Conservation (phyloP, 2,888 invertebrate genomes). For the Elmis aenea region DNA sequence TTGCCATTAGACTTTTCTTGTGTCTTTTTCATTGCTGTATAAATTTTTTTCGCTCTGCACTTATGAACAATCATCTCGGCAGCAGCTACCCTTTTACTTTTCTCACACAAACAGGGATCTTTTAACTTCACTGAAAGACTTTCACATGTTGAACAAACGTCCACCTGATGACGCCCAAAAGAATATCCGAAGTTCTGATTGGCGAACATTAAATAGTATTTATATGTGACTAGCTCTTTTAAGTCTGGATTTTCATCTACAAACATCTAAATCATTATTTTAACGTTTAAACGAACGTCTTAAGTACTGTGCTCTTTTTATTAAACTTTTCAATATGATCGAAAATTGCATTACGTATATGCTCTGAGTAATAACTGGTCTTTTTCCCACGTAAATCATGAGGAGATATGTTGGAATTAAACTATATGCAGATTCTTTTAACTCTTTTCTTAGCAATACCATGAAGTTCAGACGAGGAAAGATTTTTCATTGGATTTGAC, state of each 20-base stretch:
- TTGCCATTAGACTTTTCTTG: constrained; percentile 11
- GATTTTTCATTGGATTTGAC: no score
- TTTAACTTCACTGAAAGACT: constrained; percentile 15
- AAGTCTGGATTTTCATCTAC: constrained; percentile 22
- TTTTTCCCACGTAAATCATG: no score
- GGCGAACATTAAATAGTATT: constrained; percentile 25
- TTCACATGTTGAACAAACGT: constrained; percentile 20
- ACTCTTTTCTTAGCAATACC: no score
- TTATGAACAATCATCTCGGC: constrained; percentile 23
- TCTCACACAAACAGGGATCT: constrained; percentile 14
- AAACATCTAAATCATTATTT: constrained; percentile 27
- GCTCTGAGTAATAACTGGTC: no score
- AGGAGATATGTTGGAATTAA: no score
- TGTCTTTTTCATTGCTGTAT: constrained; percentile 16
- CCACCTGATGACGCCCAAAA: constrained; percentile 25
- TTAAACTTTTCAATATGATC: no score
- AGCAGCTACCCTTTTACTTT: constrained; percentile 19
- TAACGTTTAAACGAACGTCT: constrained; percentile 25
- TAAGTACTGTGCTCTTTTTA: constrained; percentile 22
- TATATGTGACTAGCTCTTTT: constrained; percentile 22
- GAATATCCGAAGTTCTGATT: constrained; percentile 24
- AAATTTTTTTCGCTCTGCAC: constrained; percentile 22
- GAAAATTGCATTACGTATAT: no score
- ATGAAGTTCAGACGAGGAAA: no score
- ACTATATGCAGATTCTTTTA: no score